These are phyloP conservation scores for Gryon sp. DNA, from an alignment of 1,140 invertebrate genomes.

Conservation along the genomic window DNA sequence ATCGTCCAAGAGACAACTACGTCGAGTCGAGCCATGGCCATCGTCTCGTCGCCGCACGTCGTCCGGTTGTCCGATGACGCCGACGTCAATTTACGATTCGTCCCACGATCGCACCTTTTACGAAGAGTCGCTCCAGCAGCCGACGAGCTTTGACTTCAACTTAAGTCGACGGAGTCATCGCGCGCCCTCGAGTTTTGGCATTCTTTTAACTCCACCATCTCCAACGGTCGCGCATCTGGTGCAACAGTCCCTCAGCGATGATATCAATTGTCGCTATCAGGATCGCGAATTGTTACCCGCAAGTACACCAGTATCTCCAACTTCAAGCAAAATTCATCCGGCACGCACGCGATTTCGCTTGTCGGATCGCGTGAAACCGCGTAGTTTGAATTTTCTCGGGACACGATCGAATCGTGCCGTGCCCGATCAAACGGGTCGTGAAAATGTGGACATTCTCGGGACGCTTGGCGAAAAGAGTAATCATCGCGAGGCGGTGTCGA, in stretches of 20 bases:
- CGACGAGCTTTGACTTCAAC: constrained; percentile 11
- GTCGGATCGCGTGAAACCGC: constrained; percentile 20
- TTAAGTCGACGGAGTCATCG: constrained; percentile 33
- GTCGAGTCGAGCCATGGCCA: constrained; percentile 58
- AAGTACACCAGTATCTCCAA: constrained; percentile 68
- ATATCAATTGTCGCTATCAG: constrained; percentile 45
- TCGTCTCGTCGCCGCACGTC: constrained; percentile 27
- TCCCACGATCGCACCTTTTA: not conserved
- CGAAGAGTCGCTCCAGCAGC: not conserved
- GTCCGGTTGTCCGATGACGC: constrained; percentile 35
- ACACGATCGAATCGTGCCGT: constrained; percentile 47
- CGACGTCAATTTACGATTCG: constrained; percentile 11
- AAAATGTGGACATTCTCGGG: constrained; percentile 69
- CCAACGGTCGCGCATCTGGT: constrained; percentile 60
- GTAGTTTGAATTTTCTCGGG: constrained; percentile 46
- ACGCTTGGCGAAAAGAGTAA: constrained; percentile 73
- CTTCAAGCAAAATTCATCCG: constrained; percentile 47
- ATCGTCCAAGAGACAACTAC: constrained; percentile 60
- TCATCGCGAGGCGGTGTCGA: constrained; percentile 70
- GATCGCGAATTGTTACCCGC: constrained; percentile 50
- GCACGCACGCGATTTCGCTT: constrained; percentile 53
- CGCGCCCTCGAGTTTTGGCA: constrained; percentile 1
- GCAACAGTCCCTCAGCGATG: constrained; percentile 59
- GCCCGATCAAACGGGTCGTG: constrained; percentile 66
- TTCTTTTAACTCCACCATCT: constrained; percentile 63